Conservation (phyloP, 2,113 vertebrate genomes). For the Gavia stellata region DNA sequence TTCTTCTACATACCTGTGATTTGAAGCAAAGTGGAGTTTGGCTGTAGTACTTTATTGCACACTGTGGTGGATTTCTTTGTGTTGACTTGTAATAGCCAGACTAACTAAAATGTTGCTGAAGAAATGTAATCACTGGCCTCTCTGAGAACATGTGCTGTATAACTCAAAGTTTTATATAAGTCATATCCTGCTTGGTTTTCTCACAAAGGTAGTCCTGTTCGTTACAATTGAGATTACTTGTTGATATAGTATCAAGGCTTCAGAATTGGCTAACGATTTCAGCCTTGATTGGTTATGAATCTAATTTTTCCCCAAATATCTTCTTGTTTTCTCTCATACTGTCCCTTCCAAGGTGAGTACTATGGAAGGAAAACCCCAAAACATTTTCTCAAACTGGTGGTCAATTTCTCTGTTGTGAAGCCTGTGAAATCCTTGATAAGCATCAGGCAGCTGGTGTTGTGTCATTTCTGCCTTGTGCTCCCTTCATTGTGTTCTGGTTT, state of each 20-base stretch:
- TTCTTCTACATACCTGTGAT: neutral
- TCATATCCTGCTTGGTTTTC: neutral
- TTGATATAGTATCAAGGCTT: neutral
- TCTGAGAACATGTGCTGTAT: neutral
- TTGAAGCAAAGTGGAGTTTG: neutral
- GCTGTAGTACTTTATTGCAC: neutral
- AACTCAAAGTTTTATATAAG: neutral
- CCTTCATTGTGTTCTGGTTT: neutral
- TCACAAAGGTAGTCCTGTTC: neutral
- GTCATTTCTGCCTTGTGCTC: neutral
- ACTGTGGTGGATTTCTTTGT: neutral
- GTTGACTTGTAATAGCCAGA: neutral
- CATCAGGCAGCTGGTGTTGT: neutral
- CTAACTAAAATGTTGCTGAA: neutral
- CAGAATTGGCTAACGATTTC: neutral
- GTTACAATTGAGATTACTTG: neutral
- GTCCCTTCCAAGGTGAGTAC: neutral
- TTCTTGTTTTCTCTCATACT: neutral
- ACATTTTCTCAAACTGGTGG: neutral
- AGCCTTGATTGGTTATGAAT: neutral
- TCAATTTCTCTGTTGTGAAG: neutral
- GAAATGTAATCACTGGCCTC: neutral
- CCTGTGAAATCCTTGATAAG: neutral
- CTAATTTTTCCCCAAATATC: neutral
- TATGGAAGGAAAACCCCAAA: accelerated